Percentiles rank a stretch among this genome's conserved stretches.
Conservation (phyloP, 2,797 vertebrate genomes). For the Vireo griseus region DNA sequence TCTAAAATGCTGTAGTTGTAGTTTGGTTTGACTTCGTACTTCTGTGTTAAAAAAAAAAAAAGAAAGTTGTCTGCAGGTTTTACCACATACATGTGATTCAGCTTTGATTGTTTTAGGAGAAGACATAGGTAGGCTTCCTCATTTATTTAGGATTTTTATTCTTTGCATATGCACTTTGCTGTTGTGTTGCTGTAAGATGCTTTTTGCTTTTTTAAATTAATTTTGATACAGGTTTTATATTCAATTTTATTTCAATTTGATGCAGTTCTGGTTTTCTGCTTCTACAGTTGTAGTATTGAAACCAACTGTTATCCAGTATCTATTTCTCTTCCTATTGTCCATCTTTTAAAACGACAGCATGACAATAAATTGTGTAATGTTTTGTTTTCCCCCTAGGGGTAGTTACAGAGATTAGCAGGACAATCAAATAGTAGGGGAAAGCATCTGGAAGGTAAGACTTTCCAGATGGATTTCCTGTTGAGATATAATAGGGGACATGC, state of each 20-base stretch:
- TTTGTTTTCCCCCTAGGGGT: neutral
- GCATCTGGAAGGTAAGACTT: slow-evolving; percentile 50
- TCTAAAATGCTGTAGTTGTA: neutral
- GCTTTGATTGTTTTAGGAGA: neutral
- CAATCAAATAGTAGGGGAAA: slow-evolving; percentile 8
- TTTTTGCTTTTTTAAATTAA: neutral
- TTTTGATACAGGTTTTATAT: neutral
- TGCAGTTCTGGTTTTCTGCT: neutral
- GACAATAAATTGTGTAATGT: neutral
- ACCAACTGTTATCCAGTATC: neutral
- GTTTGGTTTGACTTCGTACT: neutral
- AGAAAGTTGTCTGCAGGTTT: neutral
- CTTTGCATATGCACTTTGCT: neutral
- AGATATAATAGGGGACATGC: neutral
- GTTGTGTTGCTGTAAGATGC: neutral
- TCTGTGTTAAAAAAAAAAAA: neutral
- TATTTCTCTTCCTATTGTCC: neutral
- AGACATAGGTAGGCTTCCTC: neutral
- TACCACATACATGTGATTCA: neutral
- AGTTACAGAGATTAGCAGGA: slow-evolving; percentile 2
- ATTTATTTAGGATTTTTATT: neutral
- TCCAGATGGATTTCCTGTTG: slow-evolving; percentile 47
- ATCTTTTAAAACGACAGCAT: neutral
- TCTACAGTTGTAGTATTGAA: neutral
- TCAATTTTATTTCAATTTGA: neutral